Conservation (phyloP, 2,888 invertebrate genomes). For the Parochlus steinenii region DNA sequence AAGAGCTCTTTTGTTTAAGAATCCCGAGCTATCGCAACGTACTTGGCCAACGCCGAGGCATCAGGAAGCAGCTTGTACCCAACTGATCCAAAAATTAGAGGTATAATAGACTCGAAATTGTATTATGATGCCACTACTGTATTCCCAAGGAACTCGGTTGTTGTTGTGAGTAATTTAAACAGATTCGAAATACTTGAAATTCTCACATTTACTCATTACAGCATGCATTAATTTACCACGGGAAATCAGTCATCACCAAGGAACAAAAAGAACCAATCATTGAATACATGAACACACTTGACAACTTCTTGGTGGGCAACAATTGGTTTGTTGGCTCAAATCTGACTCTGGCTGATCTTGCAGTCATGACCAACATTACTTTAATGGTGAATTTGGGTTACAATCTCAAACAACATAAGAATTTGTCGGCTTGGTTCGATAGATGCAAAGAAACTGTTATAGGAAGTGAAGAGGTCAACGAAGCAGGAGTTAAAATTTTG, state of each 20-base stretch:
- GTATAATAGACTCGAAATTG: slow-evolving; percentile 1
- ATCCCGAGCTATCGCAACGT: slow-evolving; percentile 41
- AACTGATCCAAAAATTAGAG: background rate
- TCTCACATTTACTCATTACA: background rate
- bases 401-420: slow-evolving; percentile 13
- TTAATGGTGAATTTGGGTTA: slow-evolving; percentile 15
- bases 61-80: slow-evolving; percentile 1
- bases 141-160: slow-evolving; percentile 1
- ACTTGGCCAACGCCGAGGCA: slow-evolving; percentile 24
- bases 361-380: slow-evolving; percentile 27
- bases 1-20: too few relatives aligned
- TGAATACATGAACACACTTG: slow-evolving; percentile 32
- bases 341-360: slow-evolving; percentile 30
- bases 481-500: too few relatives aligned
- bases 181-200: background rate
- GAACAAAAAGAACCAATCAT: too few relatives aligned
- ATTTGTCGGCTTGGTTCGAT: slow-evolving; percentile 33
- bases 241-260: too few relatives aligned
- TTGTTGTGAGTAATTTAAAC: background rate
- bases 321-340: slow-evolving; percentile 29
- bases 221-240: background rate
- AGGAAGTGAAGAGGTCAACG: too few relatives aligned
- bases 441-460: too few relatives aligned
- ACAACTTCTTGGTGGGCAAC: slow-evolving; percentile 23
- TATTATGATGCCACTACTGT: background rate